Base-by-base conservation (phyloP, 1,140 invertebrate genomes). In the Andrena cerasifolii region DNA sequence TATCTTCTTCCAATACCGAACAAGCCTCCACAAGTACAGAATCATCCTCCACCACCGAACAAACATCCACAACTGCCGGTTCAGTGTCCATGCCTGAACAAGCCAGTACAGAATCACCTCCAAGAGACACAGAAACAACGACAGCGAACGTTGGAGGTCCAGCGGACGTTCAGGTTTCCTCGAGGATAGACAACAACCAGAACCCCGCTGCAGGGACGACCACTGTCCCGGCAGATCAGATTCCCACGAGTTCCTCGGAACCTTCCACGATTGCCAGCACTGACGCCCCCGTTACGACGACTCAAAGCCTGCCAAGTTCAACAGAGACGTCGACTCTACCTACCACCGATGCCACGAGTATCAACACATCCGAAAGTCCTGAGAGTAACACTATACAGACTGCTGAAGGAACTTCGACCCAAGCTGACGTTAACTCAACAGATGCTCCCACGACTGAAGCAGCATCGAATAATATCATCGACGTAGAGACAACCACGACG, bases 331-430 rank as follows among this genome's bases (percentile, higher is more conserved):
- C 0, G 16, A 26, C 0, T 2, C 21, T 0, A 65, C 8, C 1
- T 16, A n/a, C 45, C 1, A 16, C 8, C 16, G 45, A 53, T 2
- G 16, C 33, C 1, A 8, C 59, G 5, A 74, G 1, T 31, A 33
- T 5, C 18, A 31, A 14, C 6, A 65, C 62, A 5, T 40, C 53
- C 0, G 68, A 85, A n/a, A 49, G 66, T 62, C 36, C 56, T 5
- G 78, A 85, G 45, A 75, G 33, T 1, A 85, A 85, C 7, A 85
- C 68, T 0, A 65, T 85, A 53, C 49, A 71, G 2, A n/a, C 74
- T 2, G 73, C 63, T 2, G 83, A 80, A 0, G 10, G 6, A 0
- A 72, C 74, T 8, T 16, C 58, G 36, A 40, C 40, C 6, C 80
- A 78, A 28, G 26, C 53, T 0, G 70, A 75, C 10, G 28, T 24